Base-by-base conservation (phyloP, 2,888 invertebrate genomes). In the Pantelozetes paolii region DNA sequence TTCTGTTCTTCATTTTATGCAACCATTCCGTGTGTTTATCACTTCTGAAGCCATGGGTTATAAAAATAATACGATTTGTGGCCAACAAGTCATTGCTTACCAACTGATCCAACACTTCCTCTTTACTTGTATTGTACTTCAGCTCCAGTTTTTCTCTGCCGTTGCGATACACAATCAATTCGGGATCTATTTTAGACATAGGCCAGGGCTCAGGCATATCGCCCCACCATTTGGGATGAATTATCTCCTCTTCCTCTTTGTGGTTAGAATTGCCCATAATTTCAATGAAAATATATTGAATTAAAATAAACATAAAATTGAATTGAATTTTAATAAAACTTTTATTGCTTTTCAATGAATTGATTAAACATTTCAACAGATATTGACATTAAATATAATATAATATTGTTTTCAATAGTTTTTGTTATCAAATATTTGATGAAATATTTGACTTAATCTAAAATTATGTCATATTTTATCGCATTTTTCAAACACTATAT, bases 31-130 rank as follows among this genome's bases (percentile, higher is more conserved):
- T 70, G n/a, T 69, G 26, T 28, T 73, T 69, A 57, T 42, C 28
- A 18, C 13, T 54, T 13, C 57, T 69, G 28, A 73, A 73, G 48
- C 73, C 73, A 57, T 73, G 73, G 8, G 73, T 50, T 3, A 73
- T 48, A 11, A 73, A 48, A 1, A 71, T 26, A 20, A 73, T 32
- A 1, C 73, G 36, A 42, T 15, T 40, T 18, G 32, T 26, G 8
- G 40, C 13, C 45, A 73, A 70, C 32, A 73, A n/a, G 23, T 69
- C 57, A 26, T 9, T 40, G 40, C 20, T 20, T 2, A 64, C n/a
- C n/a, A 73, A 20, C 15, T 23, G 23, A 13, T 70, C 48, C 9
- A 36, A 8, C 20, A 36, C 23, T 32, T n/a, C 15, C 18, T 73
- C 45, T 13, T 5, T 40, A 18, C 20, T 30, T 20, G 28, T 28